phyloP scores from a whole-genome alignment of 2,113 vertebrate genomes.

The Mohoua ochrocephala region DNA sequence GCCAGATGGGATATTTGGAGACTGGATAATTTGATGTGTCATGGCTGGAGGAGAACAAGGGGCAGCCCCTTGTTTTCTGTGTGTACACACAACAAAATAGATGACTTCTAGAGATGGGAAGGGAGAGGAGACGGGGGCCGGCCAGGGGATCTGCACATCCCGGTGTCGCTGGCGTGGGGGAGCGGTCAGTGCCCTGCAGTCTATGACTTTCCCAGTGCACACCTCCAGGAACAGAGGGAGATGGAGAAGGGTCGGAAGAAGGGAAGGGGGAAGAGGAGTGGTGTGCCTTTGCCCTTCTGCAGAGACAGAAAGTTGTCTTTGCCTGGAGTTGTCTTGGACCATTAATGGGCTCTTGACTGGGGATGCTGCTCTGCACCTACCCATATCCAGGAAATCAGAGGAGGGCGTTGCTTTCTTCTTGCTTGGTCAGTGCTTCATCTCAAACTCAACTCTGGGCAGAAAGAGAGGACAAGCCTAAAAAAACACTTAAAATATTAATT shows the following conservation, averaged over 20 bases:
- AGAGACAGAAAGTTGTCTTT: background rate
- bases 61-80: constrained; percentile 72
- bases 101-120: constrained; percentile 61
- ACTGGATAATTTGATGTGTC: constrained; percentile 89
- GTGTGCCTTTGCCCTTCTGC: background rate
- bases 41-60: constrained; percentile 67
- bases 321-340: background rate
- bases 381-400: background rate
- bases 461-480: background rate
- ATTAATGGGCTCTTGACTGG: background rate
- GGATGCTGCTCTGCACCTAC: background rate
- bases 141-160: background rate
- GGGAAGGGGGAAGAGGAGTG: background rate
- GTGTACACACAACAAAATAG: constrained; percentile 81
- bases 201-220: background rate
- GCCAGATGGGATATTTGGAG: constrained; percentile 91
- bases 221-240: background rate
- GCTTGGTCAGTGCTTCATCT: background rate
- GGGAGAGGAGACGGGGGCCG: background rate
- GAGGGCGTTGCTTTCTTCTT: background rate
- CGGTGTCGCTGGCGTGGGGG: rapidly evolving
- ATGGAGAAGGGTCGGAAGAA: background rate
- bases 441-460: background rate
- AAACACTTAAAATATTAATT: background rate
- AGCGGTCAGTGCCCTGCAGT: background rate